Conservation (phyloP, 2,797 vertebrate species). For the Syngnathus rostellatus region DNA sequence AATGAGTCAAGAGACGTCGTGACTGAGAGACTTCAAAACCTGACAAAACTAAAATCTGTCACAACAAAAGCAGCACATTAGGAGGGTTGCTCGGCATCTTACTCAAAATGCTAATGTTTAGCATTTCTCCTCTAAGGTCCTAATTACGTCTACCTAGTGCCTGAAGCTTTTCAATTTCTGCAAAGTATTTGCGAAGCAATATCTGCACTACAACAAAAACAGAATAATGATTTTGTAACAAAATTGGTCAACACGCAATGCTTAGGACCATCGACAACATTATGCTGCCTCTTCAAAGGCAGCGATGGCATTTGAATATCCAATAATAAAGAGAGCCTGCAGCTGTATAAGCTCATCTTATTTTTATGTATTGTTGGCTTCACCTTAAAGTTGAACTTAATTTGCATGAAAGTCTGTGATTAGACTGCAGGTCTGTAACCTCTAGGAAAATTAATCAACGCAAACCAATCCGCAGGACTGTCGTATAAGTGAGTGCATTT, state of each 20-base stretch:
- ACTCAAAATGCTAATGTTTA: background rate
- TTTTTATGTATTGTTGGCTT: conserved; percentile 5
- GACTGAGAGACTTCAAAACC: conserved; percentile 5
- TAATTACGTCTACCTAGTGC: background rate
- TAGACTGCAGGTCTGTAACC: conserved; percentile 22
- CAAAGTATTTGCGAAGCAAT: background rate
- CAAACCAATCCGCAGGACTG: conserved; percentile 22
- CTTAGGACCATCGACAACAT: background rate
- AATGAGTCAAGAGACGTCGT: background rate
- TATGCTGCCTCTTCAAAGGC: background rate
- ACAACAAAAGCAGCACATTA: background rate
- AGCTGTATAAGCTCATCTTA: background rate
- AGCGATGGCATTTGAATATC: background rate
- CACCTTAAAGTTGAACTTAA: conserved; percentile 6
- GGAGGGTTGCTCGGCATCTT: background rate
- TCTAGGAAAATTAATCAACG: conserved; percentile 29
- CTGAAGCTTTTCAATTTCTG: background rate
- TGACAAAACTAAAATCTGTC: background rate
- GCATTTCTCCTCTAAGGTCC: background rate
- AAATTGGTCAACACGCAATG: background rate
- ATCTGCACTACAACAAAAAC: background rate
- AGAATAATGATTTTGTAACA: background rate
- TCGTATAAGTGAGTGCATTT: conserved; percentile 22
- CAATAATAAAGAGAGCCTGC: conserved; percentile 1
- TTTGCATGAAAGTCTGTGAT: conserved; percentile 43